phyloP scores from a whole-genome alignment of 2,113 vertebrate genomes.

The Catharus fuscescens region DNA sequence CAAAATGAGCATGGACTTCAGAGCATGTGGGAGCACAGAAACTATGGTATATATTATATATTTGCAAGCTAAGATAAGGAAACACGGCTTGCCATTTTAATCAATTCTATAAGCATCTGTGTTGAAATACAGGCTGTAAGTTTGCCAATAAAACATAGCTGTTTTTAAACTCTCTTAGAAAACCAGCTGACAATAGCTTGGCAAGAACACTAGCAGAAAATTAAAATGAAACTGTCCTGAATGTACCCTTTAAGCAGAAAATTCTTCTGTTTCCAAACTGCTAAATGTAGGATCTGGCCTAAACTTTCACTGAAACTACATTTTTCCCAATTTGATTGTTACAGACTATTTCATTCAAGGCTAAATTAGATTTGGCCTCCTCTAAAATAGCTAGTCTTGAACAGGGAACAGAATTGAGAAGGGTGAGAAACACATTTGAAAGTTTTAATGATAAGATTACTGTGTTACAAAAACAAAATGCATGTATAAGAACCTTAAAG shows the following conservation, averaged over 20 bases:
- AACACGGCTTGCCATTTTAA: neutral
- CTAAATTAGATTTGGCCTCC: constrained; percentile 1
- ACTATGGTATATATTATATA: neutral
- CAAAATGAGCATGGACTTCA: neutral
- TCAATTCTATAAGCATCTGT: neutral
- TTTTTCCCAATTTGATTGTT: neutral
- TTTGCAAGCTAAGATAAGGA: neutral
- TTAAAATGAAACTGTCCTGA: neutral
- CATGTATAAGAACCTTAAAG: neutral
- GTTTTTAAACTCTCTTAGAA: neutral
- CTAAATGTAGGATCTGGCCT: neutral
- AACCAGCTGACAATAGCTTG: neutral
- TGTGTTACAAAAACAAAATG: neutral
- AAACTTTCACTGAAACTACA: neutral
- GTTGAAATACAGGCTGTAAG: neutral
- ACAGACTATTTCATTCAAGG: neutral
- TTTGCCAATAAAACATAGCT: neutral
- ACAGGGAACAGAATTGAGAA: neutral
- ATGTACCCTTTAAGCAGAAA: neutral
- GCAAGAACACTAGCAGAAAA: neutral
- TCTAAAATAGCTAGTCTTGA: neutral
- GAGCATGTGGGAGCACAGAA: neutral
- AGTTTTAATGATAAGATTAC: neutral
- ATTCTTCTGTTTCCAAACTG: neutral
- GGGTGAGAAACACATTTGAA: neutral